These are phyloP conservation scores for Pygoscelis adeliae DNA, from an alignment of 2,113 vertebrate species.

Conservation along the genomic window DNA sequence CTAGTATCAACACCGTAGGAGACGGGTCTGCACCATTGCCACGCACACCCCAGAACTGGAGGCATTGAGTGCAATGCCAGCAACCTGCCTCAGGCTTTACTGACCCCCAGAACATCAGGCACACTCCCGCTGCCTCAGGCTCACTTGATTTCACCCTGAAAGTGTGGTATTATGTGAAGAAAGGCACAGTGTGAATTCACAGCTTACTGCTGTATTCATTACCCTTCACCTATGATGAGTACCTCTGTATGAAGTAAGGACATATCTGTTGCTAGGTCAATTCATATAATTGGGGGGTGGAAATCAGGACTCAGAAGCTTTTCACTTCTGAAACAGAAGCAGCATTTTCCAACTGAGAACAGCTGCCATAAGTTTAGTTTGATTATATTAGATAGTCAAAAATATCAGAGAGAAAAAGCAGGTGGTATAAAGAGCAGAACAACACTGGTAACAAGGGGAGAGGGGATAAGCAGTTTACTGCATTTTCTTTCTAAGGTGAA, in stretches of 20 bases:
- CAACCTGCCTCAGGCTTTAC: not conserved
- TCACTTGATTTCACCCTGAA: not conserved
- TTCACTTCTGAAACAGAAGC: not conserved
- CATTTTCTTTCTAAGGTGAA: not conserved
- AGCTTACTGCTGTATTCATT: not conserved
- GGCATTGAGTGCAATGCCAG: not conserved
- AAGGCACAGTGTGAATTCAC: not conserved
- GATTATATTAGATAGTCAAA: not conserved
- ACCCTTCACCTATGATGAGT: fast-evolving
- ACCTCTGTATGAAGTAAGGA: not conserved
- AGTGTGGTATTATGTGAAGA: fast-evolving
- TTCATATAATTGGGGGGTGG: not conserved
- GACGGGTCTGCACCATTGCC: not conserved
- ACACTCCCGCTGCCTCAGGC: fast-evolving
- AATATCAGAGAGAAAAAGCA: not conserved
- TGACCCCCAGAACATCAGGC: not conserved
- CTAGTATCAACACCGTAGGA: not conserved
- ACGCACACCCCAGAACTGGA: fast-evolving
- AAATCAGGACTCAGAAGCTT: not conserved
- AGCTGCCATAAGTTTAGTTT: not conserved
- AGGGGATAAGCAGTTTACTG: not conserved
- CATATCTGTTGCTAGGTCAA: not conserved
- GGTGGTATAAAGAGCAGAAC: not conserved
- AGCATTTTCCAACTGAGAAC: not conserved
- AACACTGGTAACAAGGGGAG: not conserved